phyloP scores from a whole-genome alignment of 2,113 vertebrate species.

The Indicator indicator region DNA sequence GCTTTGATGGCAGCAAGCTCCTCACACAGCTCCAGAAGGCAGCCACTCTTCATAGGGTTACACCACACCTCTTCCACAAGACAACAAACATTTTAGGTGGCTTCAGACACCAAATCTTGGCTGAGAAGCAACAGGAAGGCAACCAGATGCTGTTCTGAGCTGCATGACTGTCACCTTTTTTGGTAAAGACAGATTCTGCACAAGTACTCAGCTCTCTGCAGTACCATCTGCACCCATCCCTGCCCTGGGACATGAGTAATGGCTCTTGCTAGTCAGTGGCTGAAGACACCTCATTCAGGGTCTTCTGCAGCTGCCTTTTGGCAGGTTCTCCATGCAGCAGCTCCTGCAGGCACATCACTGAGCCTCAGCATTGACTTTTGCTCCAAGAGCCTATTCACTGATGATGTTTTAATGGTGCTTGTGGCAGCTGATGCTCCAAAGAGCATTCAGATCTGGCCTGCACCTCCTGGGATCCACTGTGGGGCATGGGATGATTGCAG shows the following conservation, averaged over 20 bases:
- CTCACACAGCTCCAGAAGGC: neutral
- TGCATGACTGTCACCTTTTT: neutral
- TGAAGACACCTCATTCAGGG: neutral
- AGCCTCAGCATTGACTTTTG: neutral
- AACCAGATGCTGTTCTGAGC: rapidly evolving
- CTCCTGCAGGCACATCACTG: rapidly evolving
- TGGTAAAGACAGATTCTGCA: rapidly evolving
- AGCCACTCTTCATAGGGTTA: neutral
- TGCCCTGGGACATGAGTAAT: rapidly evolving
- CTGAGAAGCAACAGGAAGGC: neutral
- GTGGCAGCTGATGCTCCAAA: neutral
- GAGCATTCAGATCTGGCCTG: neutral
- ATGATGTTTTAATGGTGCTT: neutral
- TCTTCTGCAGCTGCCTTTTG: neutral
- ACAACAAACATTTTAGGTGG: neutral
- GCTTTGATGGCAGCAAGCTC: neutral
- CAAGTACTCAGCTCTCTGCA: neutral
- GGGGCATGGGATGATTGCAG: neutral
- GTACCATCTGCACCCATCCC: neutral
- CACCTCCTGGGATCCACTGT: neutral
- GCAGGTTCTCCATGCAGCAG: neutral
- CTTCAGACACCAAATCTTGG: neutral
- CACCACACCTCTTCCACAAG: neutral
- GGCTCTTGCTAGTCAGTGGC: neutral
- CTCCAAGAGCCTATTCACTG: neutral